Evolutionary conservation across 2,113 vertebrate species (phyloP), one percentile per base, ranked within the genome.

Genomic region (Oenanthe melanoleuca): DNA sequence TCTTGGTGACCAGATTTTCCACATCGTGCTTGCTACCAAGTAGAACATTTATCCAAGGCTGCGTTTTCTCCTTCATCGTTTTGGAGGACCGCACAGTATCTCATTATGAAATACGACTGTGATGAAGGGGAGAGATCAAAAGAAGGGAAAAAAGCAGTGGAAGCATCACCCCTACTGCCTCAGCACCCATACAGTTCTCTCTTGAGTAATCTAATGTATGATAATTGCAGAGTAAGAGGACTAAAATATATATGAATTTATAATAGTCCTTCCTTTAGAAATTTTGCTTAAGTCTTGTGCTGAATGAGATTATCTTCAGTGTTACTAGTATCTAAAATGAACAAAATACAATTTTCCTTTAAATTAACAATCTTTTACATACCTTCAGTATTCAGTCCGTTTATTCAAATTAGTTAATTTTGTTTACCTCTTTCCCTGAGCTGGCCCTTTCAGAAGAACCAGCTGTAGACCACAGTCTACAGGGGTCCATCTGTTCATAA

Each of bases 11-110:
- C 16, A 18, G 22, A 8, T 55, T 71, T 12, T 5, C 5, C 9
- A 2, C 9, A 8, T 40, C 20, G 5, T 38, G 18, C 15, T n/a
- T 22, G 1, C 12, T 66, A 2, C 19, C 17, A 14, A 64, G 65
- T 2, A 24, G 12, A 24, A 14, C 6, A 26, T 50, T 33, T 29
- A 22, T 18, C 28, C 59, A 26, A 60, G 24, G 11, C 9, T 14
- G 14, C 7, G 0, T 28, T 66, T 18, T 13, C 24, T 22, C 13
- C 18, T 50, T 29, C 19, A 0, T 9, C 19, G 25, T 22, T 6
- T 24, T 3, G 0, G 6, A 28, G 22, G 19, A 70, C 2, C 0
- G 0, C 2, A 4, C 20, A 12, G 24, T 8, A 3, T 9, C 2
- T 21, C 1, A 0, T 16, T 37, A 8, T 6, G 8, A 71, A 59